phyloP scores from a whole-genome alignment of 2,113 vertebrate species.

The Gambusia holbrooki region DNA sequence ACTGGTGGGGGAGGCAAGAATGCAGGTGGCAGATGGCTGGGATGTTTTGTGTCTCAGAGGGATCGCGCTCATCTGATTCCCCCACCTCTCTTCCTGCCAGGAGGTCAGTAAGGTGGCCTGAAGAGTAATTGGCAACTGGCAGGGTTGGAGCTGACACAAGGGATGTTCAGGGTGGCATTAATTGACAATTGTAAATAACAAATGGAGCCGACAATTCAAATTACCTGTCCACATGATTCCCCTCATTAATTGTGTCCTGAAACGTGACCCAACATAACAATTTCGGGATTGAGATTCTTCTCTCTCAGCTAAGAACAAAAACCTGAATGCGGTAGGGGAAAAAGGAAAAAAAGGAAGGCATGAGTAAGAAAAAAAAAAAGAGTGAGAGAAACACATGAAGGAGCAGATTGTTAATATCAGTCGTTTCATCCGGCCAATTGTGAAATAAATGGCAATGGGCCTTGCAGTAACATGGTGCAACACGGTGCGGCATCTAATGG shows the following conservation, averaged over 20 bases:
- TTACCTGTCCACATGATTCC: slow-evolving; percentile 75
- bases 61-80: slow-evolving; percentile 65
- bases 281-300: slow-evolving; percentile 28
- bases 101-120: slow-evolving; percentile 82
- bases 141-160: slow-evolving; percentile 66
- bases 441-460: slow-evolving; percentile 87
- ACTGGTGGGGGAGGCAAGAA: slow-evolving; percentile 55
- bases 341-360: slow-evolving; percentile 10
- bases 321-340: neutral
- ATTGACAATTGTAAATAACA: slow-evolving; percentile 84
- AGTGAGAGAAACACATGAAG: slow-evolving; percentile 81
- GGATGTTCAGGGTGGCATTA: slow-evolving; percentile 71
- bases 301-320: slow-evolving; percentile 5
- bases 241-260: slow-evolving; percentile 80
- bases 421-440: slow-evolving; percentile 84
- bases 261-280: slow-evolving; percentile 77
- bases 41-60: slow-evolving; percentile 73
- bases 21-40: slow-evolving; percentile 77
- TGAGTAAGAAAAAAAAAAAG: slow-evolving; percentile 29
- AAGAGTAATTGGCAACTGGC: slow-evolving; percentile 83
- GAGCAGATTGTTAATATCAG: slow-evolving; percentile 87
- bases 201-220: slow-evolving; percentile 80
- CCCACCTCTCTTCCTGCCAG: slow-evolving; percentile 65
- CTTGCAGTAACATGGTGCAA: slow-evolving; percentile 83
- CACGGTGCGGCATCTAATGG: slow-evolving; percentile 79